Percentiles rank a stretch among this genome's conserved stretches.
phyloP scores from a whole-genome alignment of 1,140 invertebrate species.

The Caenorhabditis remanei region DNA sequence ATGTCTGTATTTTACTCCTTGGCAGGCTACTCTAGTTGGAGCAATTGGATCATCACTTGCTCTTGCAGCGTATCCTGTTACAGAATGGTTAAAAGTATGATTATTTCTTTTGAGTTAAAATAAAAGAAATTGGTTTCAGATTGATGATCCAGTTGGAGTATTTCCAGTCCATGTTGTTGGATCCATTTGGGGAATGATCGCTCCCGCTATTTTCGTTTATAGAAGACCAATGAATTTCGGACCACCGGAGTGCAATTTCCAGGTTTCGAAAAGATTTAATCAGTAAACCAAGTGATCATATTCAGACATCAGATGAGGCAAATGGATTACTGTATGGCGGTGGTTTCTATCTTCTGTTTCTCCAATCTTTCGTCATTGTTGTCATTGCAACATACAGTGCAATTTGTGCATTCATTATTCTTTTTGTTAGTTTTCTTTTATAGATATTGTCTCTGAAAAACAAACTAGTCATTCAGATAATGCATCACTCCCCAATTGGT shows the following conservation, averaged over 20 bases:
- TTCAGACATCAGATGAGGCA: slow-evolving; percentile 60
- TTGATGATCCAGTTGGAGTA: slow-evolving; percentile 79
- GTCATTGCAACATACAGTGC: slow-evolving; percentile 60
- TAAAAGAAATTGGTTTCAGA: slow-evolving; percentile 55
- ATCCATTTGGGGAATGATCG: slow-evolving; percentile 78
- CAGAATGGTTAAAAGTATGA: slow-evolving; percentile 71
- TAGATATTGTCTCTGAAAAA: neutral
- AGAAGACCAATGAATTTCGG: slow-evolving; percentile 36
- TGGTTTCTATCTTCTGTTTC: slow-evolving; percentile 60
- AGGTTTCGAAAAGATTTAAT: neutral
- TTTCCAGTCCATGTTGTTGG: slow-evolving; percentile 79
- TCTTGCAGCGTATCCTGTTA: slow-evolving; percentile 71
- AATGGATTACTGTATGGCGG: slow-evolving; percentile 70
- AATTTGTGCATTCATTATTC: slow-evolving; percentile 58
- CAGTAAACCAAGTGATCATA: no score
- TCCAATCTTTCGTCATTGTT: slow-evolving; percentile 58
- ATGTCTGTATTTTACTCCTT: slow-evolving; percentile 76
- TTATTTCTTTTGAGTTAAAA: neutral
- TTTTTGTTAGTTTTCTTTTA: slow-evolving; percentile 61
- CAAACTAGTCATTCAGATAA: slow-evolving; percentile 79
- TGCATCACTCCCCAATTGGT: slow-evolving; percentile 85
- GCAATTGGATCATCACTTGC: slow-evolving; percentile 76
- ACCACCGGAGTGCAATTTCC: neutral
- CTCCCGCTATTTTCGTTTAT: slow-evolving; percentile 76
- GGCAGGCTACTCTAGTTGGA: slow-evolving; percentile 77